phyloP scores from a whole-genome alignment of 1,140 invertebrate species.

The Hestina assimilis region DNA sequence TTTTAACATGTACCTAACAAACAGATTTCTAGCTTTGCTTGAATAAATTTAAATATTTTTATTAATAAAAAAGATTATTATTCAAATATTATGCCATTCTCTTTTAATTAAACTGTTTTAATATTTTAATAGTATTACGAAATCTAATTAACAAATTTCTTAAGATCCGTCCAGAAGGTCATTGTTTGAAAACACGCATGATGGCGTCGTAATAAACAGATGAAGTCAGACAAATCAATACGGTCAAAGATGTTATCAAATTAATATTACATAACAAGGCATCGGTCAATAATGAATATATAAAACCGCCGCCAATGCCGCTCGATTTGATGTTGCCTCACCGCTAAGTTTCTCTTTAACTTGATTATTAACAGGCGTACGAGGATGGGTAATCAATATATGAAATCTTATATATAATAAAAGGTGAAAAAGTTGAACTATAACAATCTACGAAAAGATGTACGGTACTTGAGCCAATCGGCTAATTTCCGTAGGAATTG shows the following conservation, averaged over 20 bases:
- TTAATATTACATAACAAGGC: constrained; percentile 58
- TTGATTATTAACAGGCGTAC: constrained; percentile 12
- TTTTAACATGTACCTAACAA: not conserved
- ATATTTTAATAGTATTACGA: too few relatives aligned
- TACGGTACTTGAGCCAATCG: too few relatives aligned
- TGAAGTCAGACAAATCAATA: constrained; percentile 44
- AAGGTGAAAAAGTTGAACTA: constrained; percentile 32
- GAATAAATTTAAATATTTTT: too few relatives aligned
- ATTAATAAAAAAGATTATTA: too few relatives aligned
- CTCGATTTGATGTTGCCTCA: constrained; percentile 9
- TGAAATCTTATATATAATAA: not conserved
- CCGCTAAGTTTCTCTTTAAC: constrained; percentile 13
- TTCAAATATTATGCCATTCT: too few relatives aligned
- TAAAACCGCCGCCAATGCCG: constrained; percentile 16
- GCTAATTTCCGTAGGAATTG: too few relatives aligned
- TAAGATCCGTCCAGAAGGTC: not conserved
- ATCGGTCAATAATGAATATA: constrained; percentile 50
- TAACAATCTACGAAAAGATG: too few relatives aligned
- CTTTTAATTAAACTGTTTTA: too few relatives aligned
- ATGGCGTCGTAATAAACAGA: constrained; percentile 25
- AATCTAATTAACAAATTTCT: too few relatives aligned
- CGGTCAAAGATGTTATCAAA: constrained; percentile 51
- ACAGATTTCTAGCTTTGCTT: too few relatives aligned
- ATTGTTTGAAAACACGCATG: constrained; percentile 9
- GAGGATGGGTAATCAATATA: not conserved